Evolutionary conservation across 2,113 vertebrate genomes (phyloP), one percentile per base, ranked within the genome.

Genomic region (Xiphophorus couchianus): DNA sequence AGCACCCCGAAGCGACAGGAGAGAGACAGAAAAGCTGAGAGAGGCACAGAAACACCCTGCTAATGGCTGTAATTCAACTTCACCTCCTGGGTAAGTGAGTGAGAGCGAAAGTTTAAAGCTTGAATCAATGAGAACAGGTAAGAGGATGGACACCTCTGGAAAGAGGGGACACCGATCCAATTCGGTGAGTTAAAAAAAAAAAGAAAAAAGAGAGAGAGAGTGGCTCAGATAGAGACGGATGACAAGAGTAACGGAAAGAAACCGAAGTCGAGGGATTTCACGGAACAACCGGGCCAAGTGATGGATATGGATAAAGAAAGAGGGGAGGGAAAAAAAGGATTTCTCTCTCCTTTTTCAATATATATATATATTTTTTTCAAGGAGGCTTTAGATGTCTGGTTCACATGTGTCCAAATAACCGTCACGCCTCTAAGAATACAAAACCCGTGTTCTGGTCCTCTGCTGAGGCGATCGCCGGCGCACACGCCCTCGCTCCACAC

Each of bases 31-130:
- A 39, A 69, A 66, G 66, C 62, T 19, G 29, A 72, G 77, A 48
- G 61, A 72, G 73, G 69, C 42, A 51, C 37, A 68, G 73, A 78
- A 74, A 67, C 48, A 62, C 71, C 62, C 0, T 74, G 33, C 42
- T 80, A 82, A 86, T 84, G 77, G 69, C 83, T 77, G 72, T 81
- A 84, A 78, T 84, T 86, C 74, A 86, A 78, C 83, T 71, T 74
- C 66, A 76, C 65, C 77, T 71, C 33, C 77, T 29, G 39, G 51
- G 65, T 69, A 84, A 84, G 74, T 84, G 82, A 82, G 67, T 66
- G 37, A 74, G 68, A 75, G 71, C 39, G 66, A 85, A 81, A 64
- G 70, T 88, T 83, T 81, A 73, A 81, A 73, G 76, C 64, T 61
- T 1, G 48, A 80, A 81, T 81, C 84, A 76, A 79, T 84, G 74